These are phyloP conservation scores for Micronisus gabar DNA, from an alignment of 2,113 vertebrate genomes.

Conservation along the genomic window DNA sequence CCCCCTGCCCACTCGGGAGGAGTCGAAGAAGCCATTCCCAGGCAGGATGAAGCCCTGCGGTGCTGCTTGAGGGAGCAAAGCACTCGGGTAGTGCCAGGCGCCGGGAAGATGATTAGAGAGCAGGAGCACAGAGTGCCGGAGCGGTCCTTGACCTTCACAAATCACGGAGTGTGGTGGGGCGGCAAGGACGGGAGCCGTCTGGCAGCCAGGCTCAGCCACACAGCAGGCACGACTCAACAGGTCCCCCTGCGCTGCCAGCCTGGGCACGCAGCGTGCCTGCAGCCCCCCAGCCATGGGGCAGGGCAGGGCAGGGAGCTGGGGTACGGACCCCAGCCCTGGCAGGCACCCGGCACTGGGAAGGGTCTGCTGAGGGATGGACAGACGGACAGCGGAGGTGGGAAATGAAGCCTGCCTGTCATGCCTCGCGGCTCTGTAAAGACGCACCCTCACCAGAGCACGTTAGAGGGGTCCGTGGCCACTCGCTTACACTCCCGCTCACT, in stretches of 20 bases:
- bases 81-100: neutral
- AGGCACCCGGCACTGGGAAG: neutral
- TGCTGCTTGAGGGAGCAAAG: conserved; percentile 10
- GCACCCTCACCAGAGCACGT: neutral
- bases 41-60: neutral
- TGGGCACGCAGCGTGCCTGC: accelerated
- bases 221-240: neutral
- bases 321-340: accelerated
- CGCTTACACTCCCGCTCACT: accelerated
- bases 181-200: conserved; percentile 14
- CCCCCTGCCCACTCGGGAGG: accelerated
- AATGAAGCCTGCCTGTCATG: neutral
- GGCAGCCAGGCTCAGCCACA: neutral
- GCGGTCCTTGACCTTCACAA: conserved; percentile 52
- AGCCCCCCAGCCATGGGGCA: neutral
- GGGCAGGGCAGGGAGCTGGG: neutral
- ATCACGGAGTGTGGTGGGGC: neutral
- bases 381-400: neutral
- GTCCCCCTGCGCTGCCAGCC: neutral
- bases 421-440: neutral
- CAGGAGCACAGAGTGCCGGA: neutral
- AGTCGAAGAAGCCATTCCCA: accelerated
- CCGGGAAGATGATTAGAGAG: neutral
- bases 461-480: neutral
- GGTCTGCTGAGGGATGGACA: neutral